phyloP scores from a whole-genome alignment of 2,797 vertebrate genomes.

The Rachycentron canadum region DNA sequence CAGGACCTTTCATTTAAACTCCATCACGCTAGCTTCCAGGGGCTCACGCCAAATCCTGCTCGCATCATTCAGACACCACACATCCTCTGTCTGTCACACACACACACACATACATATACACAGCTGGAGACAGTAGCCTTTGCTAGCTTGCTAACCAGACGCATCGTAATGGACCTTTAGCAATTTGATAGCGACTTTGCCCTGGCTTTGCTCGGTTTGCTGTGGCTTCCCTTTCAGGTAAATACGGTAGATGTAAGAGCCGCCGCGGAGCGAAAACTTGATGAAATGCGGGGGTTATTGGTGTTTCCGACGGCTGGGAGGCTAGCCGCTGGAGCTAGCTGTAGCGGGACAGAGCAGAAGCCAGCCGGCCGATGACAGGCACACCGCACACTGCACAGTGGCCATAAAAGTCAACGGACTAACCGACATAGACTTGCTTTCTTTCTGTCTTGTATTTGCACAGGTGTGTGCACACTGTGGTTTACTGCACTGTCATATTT shows the following conservation, averaged over 20 bases:
- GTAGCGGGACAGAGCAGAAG: conserved; percentile 74
- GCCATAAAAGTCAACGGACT: conserved; percentile 45
- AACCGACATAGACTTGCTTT: neutral
- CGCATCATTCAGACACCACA: conserved; percentile 62
- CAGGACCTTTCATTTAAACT: conserved; percentile 51
- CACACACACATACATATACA: conserved; percentile 39
- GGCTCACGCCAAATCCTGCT: conserved; percentile 61
- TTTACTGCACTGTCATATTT: neutral
- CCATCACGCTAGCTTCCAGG: conserved; percentile 49
- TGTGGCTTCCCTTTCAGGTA: neutral
- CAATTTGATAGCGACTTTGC: conserved; percentile 5
- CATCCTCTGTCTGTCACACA: conserved; percentile 41
- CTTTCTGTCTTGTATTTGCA: neutral
- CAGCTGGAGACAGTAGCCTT: conserved; percentile 72
- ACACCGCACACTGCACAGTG: conserved; percentile 32
- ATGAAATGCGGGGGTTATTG: conserved; percentile 46
- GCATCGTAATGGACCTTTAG: conserved; percentile 38
- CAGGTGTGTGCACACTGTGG: neutral
- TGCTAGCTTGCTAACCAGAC: conserved; percentile 67
- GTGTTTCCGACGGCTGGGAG: conserved; percentile 56
- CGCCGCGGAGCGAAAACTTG: conserved; percentile 19
- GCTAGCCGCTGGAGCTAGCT: conserved; percentile 76
- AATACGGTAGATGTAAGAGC: neutral
- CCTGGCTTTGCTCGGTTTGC: neutral
- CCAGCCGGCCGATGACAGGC: conserved; percentile 57